Percentiles rank a stretch among this genome's conserved stretches.
phyloP scores from a whole-genome alignment of 2,797 vertebrate species.

The Lycodopsis pacificus region DNA sequence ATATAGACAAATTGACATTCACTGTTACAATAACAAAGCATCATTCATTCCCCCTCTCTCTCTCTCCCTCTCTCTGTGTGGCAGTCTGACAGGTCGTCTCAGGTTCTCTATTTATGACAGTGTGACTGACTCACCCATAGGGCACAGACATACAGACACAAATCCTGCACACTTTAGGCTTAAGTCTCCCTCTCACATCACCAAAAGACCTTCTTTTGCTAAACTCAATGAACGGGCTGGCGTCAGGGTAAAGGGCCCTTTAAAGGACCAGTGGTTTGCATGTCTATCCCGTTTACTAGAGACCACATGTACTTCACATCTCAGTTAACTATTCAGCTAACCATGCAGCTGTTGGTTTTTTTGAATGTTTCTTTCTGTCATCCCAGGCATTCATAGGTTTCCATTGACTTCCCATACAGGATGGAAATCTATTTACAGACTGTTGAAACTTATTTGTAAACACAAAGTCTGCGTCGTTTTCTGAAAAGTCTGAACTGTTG shows the following conservation, averaged over 20 bases:
- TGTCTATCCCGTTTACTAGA: not conserved
- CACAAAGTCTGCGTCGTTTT: not conserved
- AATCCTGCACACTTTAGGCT: not conserved
- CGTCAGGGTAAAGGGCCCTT: not conserved
- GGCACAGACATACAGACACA: constrained; percentile 1
- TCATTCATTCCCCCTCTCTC: constrained; percentile 11
- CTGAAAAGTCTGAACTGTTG: not conserved
- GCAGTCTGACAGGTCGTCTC: constrained; percentile 5
- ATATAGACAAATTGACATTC: constrained; percentile 48
- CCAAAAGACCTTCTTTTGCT: constrained; percentile 9
- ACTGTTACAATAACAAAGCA: constrained; percentile 49
- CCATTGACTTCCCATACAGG: not conserved
- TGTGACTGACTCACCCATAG: constrained; percentile 16
- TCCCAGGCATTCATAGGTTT: not conserved
- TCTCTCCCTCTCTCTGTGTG: not conserved
- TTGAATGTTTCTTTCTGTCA: not conserved
- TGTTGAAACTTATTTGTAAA: not conserved
- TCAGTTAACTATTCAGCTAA: not conserved
- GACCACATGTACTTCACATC: not conserved
- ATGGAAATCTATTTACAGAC: constrained; percentile 1
- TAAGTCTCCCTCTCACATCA: constrained; percentile 25
- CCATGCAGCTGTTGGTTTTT: not conserved
- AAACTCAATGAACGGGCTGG: constrained; percentile 22
- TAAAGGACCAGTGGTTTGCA: not conserved
- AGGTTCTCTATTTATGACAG: constrained; percentile 15